Evolutionary conservation across 2,797 vertebrate genomes (phyloP).

Genomic region (Poeciliopsis infans): DNA sequence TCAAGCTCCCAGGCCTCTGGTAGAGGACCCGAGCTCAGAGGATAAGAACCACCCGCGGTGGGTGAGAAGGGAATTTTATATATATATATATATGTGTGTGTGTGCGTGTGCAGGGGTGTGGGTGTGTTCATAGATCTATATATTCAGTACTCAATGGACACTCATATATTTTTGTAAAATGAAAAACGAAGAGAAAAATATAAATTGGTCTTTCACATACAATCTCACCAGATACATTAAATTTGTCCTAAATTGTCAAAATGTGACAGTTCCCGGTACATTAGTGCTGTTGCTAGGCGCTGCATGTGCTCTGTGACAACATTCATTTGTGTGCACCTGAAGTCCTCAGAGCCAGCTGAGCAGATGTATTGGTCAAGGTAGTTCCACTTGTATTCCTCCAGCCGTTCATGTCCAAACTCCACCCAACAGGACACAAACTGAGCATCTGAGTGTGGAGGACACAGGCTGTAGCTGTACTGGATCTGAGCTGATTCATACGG

Average conservation of each 20-base stretch:
- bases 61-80: no score
- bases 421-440: conserved; percentile 97
- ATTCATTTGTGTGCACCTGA: conserved; percentile 81
- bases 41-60: no score
- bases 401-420: conserved; percentile 94
- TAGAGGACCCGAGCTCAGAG: no score
- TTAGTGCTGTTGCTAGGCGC: not conserved
- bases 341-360: conserved; percentile 96
- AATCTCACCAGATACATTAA: no score
- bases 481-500: conserved; percentile 94
- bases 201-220: no score
- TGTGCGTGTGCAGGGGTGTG: no score
- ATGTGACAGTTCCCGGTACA: not conserved
- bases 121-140: no score
- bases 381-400: conserved; percentile 99
- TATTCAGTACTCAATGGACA: no score
- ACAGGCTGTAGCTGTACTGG: conserved; percentile 96
- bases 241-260: not conserved
- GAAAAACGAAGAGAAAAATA: no score
- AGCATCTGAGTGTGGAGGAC: conserved; percentile 90
- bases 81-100: no score
- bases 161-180: no score
- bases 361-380: conserved; percentile 99
- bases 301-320: not conserved
- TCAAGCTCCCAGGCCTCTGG: no score